These are phyloP conservation scores for Parauchenoglanis punctatus DNA, from an alignment of 2,797 vertebrate species.

Conservation along the genomic window DNA sequence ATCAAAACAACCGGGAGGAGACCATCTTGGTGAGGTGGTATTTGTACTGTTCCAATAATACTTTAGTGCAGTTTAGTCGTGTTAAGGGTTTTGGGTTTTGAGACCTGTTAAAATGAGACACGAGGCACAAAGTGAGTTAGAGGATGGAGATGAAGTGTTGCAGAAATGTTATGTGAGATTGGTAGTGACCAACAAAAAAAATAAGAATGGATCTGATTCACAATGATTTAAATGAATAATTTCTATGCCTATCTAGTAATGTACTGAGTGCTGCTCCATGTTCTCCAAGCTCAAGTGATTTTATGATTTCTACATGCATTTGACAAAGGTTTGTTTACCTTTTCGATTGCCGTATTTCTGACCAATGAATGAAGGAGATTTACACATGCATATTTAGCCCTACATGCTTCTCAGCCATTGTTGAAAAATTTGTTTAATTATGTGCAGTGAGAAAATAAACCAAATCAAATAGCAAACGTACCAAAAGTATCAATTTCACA, in stretches of 20 bases:
- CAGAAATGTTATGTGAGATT: not conserved
- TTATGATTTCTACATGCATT: not conserved
- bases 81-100: not conserved
- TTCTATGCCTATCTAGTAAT: not conserved
- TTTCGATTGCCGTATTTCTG: not conserved
- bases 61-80: not conserved
- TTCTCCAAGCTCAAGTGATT: not conserved
- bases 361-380: not conserved
- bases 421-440: not conserved
- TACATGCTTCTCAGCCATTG: not conserved
- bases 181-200: not conserved
- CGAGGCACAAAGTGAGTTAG: not conserved
- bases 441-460: not conserved
- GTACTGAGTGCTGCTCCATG: not conserved
- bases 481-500: no score
- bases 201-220: not conserved
- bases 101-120: not conserved
- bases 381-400: not conserved
- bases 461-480: not conserved
- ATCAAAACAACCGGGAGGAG: no score
- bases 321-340: not conserved
- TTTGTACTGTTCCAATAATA: no score
- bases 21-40: no score
- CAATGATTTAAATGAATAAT: not conserved
- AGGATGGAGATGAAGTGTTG: not conserved